Evolutionary conservation across 1,140 invertebrate species (phyloP), one percentile per base, ranked within the genome.

Genomic region (Bombus confusus): DNA sequence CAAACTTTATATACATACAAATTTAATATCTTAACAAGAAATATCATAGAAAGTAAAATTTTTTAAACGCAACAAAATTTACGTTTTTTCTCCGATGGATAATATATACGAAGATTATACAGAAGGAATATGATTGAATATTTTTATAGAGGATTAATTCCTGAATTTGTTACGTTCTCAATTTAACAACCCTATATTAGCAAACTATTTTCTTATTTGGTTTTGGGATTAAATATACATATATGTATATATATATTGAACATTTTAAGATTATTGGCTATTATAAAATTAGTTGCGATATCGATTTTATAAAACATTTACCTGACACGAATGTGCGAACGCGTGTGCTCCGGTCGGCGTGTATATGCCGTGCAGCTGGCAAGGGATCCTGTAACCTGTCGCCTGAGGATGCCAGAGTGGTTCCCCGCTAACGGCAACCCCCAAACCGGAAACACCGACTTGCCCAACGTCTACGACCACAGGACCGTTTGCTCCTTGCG

Each of bases 321-420:
- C 93, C 92, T 94, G 94, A 86, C 94, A 95, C 77, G 94, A 94
- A 79, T 95, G 94, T 84, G 94, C 92, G 75, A 94, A 95, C 31
- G 94, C 89, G 71, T 95, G 94, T n/a, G 94, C 88, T 64, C 93
- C 92, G 28, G 92, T 88, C 9, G 93, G 92, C 8, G 94, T 79
- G 79, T 95, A 95, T 75, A 94, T 93, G 8, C 93, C 91, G 59
- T 95, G 94, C 47, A 94, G 90, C 83, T 94, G 93, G 80, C 94
- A 95, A 2, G 94, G 94, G 68, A 95, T 94, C 68, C 94, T 91
- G 74, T 94, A 94, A 15, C 94, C 92, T 18, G 93, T 92, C 43
- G 93, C 90, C 39, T 93, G 94, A 22, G 94, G 93, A 91, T 95
- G 94, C 94, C 94, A 95, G 25, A 94, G 71, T 0, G 93, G 88